Base-by-base conservation (phyloP, 2,888 invertebrate species). In the Bedellia somnulentella region DNA sequence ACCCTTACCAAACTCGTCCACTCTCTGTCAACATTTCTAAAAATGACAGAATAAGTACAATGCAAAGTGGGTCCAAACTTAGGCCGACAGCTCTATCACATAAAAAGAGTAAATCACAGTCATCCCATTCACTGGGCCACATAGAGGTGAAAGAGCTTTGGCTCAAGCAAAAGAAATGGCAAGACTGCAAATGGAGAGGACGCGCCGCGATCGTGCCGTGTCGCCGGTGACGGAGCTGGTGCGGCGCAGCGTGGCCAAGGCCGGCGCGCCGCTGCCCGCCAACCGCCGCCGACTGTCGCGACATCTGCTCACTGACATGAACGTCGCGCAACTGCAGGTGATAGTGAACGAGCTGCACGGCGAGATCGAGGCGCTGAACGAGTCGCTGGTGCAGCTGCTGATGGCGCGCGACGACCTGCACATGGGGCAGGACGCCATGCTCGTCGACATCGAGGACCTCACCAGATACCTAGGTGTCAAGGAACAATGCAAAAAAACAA, bases 341-440 rank as follows among this genome's bases (percentile, higher is more conserved):
- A 88, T 96, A 46, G 93, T 94, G 37, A 95, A 96, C 62, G 94
- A 94, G 70, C 77, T 96, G 36, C 94, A 94, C 67, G 87, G 91
- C 33, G 90, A 93, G 77, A 95, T 96, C 52, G 94, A 95, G 77
- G 86, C 81, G 28, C 77, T 96, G 41, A 98, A 97, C 70, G 93
- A 93, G 58, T 84, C 86, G 33, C 77, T 97, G 43, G 95, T 97
- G 33, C 85, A 88, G 58, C 82, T 91, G 57, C 73, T 97, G 46
- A 86, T 96, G 81, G 89, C 91, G 49, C 80, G 96, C 40, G 97
- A 98, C 68, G 95, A 96, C 62, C 78, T 96, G 28, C 95, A 96
- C 68, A 96, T 97, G 94, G 91, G 93, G 40, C 95, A 97, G 64
- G 97, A 98, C 64, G 94, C 96, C 23, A 94, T 95, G 89, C 81